Evolutionary conservation across 2,797 vertebrate genomes (phyloP), one percentile per base, ranked within the genome.

Genomic region (Ceyx erithaca): DNA sequence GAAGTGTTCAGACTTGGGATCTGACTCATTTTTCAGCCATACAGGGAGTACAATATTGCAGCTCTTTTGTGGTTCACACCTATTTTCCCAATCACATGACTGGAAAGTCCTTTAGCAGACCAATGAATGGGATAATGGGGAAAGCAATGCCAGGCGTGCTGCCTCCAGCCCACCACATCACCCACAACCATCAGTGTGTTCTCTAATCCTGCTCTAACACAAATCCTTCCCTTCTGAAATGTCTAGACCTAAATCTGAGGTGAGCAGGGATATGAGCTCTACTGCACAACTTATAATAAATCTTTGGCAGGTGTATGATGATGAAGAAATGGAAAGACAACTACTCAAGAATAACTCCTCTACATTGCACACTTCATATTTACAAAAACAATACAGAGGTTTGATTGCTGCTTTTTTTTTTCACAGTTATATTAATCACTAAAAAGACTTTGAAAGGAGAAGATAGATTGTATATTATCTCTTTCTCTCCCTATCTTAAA

Each of bases 1-100:
- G 25, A 61, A 55, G 5, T 8, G 5, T 16, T 54, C 40, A 45
- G 5, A 30, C 2, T 28, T 72, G 46, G 9, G 6, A 4, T 64
- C 75, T 54, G 22, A 15, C 16, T 83, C 45, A 22, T 6, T 72
- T 79, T 90, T 57, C 70, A 70, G 15, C 6, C 21, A 43, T 9
- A 7, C 12, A 30, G 22, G 28, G 21, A 45, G 8, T 37, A 49
- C 30, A 3, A 4, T 33, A 20, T 31, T 73, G 67, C 15, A 21
- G 3, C 1, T 16, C 11, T 83, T 20, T 54, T 73, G 41, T 31
- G 12, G 10, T 28, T 75, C 12, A 21, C 9, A 2, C 0, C 0
- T 49, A 21, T 67, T 69, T 85, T 49, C 20, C 21, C 16, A 62
- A 30, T 35, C 22, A 9, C 1, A 4, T 14, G 4, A 3, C 11